Evolutionary conservation across 2,888 invertebrate genomes (phyloP).

Genomic region (Drosophila neotestacea): DNA sequence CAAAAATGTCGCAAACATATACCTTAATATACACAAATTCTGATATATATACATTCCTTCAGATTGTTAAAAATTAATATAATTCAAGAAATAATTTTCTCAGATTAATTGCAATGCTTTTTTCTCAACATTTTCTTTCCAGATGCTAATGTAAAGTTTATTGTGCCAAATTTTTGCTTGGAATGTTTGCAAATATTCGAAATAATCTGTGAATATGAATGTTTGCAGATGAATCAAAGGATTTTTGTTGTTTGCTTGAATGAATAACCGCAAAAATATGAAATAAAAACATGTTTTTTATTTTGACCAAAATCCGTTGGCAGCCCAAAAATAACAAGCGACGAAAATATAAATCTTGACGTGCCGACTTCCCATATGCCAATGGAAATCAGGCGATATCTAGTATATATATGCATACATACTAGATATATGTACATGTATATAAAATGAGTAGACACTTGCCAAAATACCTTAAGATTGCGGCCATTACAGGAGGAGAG

Average conservation of each 20-base stretch:
- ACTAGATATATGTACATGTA: slow-evolving; percentile 5
- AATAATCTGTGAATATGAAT: background rate
- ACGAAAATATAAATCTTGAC: slow-evolving; percentile 58
- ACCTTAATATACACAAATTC: background rate
- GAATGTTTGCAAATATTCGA: slow-evolving; percentile 2
- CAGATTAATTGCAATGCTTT: background rate
- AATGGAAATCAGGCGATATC: slow-evolving; percentile 60
- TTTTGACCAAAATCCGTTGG: slow-evolving; percentile 56
- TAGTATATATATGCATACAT: slow-evolving; percentile 23
- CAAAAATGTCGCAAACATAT: background rate
- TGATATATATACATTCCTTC: background rate
- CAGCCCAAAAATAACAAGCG: slow-evolving; percentile 68
- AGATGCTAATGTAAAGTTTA: slow-evolving; percentile 19
- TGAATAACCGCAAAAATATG: slow-evolving; percentile 68
- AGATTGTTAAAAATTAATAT: slow-evolving; percentile 3
- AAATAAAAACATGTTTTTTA: slow-evolving; percentile 61
- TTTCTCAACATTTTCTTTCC: background rate
- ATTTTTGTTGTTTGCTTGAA: slow-evolving; percentile 33
- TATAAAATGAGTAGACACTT: slow-evolving; percentile 35
- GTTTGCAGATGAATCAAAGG: slow-evolving; percentile 54
- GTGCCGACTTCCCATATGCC: slow-evolving; percentile 62
- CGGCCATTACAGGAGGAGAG: slow-evolving; percentile 41
- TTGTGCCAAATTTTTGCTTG: background rate
- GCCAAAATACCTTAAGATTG: slow-evolving; percentile 40
- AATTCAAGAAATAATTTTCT: background rate